Percentiles rank a stretch among this genome's conserved stretches.
Conservation (phyloP, 2,797 vertebrate species). For the Rallus crepitans region DNA sequence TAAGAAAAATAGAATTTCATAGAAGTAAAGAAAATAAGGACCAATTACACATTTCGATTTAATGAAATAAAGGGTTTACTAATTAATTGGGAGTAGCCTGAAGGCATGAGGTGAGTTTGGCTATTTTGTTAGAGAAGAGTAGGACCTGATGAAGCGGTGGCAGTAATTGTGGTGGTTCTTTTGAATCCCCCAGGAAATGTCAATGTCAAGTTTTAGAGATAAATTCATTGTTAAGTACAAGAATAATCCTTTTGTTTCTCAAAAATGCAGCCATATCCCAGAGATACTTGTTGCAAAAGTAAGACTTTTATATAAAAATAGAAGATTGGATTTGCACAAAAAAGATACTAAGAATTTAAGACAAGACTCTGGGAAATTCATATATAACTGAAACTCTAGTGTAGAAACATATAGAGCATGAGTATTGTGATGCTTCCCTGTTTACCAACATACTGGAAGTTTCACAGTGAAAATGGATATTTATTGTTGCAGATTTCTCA, state of each 20-base stretch:
- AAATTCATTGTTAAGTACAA: constrained; percentile 20
- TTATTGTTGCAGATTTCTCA: neutral
- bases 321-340: constrained; percentile 49
- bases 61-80: neutral
- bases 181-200: neutral
- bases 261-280: constrained; percentile 33
- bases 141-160: neutral
- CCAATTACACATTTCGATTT: neutral
- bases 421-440: neutral
- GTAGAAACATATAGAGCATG: neutral
- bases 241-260: constrained; percentile 27
- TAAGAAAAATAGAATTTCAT: constrained; percentile 5
- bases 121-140: neutral
- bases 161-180: neutral
- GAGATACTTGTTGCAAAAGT: constrained; percentile 24
- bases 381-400: neutral
- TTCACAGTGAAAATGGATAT: constrained; percentile 15
- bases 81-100: neutral
- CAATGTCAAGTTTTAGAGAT: neutral
- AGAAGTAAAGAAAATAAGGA: neutral
- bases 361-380: constrained; percentile 19
- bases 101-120: neutral
- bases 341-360: constrained; percentile 33
- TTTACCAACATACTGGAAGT: neutral
- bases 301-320: constrained; percentile 60